Evolutionary conservation across 2,797 vertebrate genomes (phyloP).

Genomic region (Liasis olivaceus): DNA sequence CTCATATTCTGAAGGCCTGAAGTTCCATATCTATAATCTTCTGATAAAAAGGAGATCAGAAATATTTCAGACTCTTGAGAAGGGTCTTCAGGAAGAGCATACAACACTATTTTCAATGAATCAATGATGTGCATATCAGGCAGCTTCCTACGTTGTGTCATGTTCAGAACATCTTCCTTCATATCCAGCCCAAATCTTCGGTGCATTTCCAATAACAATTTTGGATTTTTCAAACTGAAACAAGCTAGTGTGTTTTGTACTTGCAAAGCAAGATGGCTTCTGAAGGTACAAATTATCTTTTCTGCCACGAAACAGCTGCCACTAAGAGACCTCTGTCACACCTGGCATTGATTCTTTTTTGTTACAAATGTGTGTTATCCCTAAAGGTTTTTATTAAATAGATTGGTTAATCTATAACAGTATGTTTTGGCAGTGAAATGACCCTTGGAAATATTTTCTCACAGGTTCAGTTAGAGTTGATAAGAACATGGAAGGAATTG

Average conservation of each 20-base stretch:
- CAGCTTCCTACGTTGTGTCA: neutral
- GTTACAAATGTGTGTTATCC: conserved; percentile 33
- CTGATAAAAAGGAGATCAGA: no score
- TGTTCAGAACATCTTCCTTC: neutral
- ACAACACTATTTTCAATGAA: neutral
- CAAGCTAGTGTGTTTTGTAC: neutral
- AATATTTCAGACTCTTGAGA: no score
- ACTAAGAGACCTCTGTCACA: neutral
- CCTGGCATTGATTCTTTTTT: conserved; percentile 33
- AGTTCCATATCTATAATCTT: neutral
- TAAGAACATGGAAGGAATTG: conserved; percentile 64
- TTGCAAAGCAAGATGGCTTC: neutral
- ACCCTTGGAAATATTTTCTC: conserved; percentile 47
- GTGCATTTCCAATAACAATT: neutral
- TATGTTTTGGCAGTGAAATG: conserved; percentile 27
- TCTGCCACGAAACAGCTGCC: fast-evolving
- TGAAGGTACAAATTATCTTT: neutral
- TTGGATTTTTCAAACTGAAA: neutral
- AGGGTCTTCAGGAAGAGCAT: no score
- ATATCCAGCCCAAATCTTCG: neutral
- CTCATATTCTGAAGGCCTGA: neutral
- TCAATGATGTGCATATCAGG: neutral
- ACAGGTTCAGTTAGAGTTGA: conserved; percentile 10
- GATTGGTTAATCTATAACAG: conserved; percentile 64
- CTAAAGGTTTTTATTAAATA: conserved; percentile 41